Conservation (phyloP, 2,797 vertebrate species). For the Gouania willdenowi region DNA sequence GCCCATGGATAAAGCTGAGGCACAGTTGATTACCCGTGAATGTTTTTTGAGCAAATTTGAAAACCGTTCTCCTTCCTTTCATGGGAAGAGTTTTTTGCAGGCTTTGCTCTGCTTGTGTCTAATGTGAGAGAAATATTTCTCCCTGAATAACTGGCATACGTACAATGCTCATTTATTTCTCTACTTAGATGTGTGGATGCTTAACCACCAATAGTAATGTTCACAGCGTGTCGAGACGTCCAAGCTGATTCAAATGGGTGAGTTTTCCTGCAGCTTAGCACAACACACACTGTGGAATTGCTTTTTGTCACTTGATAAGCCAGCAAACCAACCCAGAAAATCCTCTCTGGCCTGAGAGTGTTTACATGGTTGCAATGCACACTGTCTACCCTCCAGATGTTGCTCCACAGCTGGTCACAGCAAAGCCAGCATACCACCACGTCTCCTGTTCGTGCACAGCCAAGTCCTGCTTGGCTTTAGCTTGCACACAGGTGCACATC, state of each 20-base stretch:
- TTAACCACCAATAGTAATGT: conserved; percentile 16
- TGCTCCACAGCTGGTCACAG: conserved; percentile 12
- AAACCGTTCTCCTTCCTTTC: conserved; percentile 1
- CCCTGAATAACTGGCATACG: conserved; percentile 3
- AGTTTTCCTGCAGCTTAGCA: conserved; percentile 29
- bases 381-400: conserved; percentile 17
- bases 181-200: conserved; percentile 6
- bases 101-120: conserved; percentile 24
- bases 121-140: conserved; percentile 11
- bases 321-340: conserved; percentile 36
- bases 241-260: conserved; percentile 38
- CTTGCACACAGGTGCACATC: conserved; percentile 10
- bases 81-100: conserved; percentile 3
- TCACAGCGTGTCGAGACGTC: conserved; percentile 10
- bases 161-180: conserved; percentile 7
- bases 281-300: conserved; percentile 33
- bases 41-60: conserved; percentile 22
- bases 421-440: conserved; percentile 13
- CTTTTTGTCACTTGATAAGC: conserved; percentile 47
- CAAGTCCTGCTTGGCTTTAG: conserved; percentile 8
- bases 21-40: conserved; percentile 41
- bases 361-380: conserved; percentile 19
- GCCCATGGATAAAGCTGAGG: conserved; percentile 26
- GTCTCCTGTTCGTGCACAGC: conserved; percentile 2
- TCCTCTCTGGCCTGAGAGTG: conserved; percentile 42